These are phyloP conservation scores for Heliconius sara DNA, from an alignment of 2,888 invertebrate genomes.

Conservation along the genomic window DNA sequence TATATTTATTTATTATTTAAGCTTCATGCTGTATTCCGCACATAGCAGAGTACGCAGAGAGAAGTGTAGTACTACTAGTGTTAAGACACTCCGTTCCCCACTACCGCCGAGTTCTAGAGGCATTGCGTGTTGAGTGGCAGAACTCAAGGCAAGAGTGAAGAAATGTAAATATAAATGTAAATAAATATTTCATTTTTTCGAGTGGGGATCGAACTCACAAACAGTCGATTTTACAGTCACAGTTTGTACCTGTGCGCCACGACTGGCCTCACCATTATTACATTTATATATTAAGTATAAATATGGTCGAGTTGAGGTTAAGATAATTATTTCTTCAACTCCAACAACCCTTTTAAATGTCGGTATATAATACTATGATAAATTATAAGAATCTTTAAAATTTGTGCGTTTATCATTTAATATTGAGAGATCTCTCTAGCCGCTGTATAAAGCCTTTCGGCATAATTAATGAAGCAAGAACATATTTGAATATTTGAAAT, in stretches of 20 bases:
- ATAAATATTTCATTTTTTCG: too few species aligned
- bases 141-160: too few species aligned
- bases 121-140: too few species aligned
- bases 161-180: too few species aligned
- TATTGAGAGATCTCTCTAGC: background rate
- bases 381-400: conserved; percentile 5
- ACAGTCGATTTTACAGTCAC: too few species aligned
- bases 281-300: background rate
- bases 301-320: background rate
- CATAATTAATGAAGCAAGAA: conserved; percentile 8
- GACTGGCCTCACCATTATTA: background rate
- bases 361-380: background rate
- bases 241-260: too few species aligned
- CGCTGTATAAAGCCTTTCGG: background rate
- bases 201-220: too few species aligned
- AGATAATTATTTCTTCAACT: background rate
- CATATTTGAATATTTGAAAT: background rate
- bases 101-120: too few species aligned
- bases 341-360: background rate
- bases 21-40: too few species aligned
- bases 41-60: too few species aligned
- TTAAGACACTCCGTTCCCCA: too few species aligned
- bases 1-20: background rate
- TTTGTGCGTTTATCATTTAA: conserved; percentile 6
- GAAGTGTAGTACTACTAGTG: too few species aligned